Conservation (phyloP, 2,888 invertebrate genomes). For the Tenthredo mesomela region DNA sequence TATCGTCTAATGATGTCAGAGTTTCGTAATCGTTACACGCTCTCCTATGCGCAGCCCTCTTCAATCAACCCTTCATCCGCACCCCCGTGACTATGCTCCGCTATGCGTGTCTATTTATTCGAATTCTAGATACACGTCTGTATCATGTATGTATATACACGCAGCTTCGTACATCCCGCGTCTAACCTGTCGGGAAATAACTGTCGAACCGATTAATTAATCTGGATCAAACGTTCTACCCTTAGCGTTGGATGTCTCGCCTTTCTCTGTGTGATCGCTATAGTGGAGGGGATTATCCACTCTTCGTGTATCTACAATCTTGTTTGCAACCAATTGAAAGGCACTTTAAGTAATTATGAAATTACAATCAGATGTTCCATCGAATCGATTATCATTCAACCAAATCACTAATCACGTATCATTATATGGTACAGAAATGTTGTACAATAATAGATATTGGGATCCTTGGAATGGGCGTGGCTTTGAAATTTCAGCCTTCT, state of each 20-base stretch:
- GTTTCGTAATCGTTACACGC: constrained; percentile 46
- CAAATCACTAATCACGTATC: too few relatives aligned
- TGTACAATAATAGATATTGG: too few relatives aligned
- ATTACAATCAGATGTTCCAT: background rate
- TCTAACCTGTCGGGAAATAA: constrained; percentile 11
- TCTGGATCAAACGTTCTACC: constrained; percentile 7
- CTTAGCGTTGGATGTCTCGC: background rate
- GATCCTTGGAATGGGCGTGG: too few relatives aligned
- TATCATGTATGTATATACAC: background rate
- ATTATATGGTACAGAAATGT: too few relatives aligned
- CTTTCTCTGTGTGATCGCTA: background rate
- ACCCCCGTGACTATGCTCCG: background rate
- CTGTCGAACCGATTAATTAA: constrained; percentile 21
- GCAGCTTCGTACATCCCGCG: background rate
- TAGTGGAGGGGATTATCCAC: background rate
- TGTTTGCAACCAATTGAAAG: background rate
- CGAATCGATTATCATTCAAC: background rate
- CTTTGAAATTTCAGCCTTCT: too few relatives aligned
- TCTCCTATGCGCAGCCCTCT: background rate
- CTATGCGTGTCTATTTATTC: background rate
- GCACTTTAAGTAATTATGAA: background rate
- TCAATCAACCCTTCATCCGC: constrained; percentile 14
- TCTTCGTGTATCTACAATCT: background rate
- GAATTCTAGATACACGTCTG: background rate
- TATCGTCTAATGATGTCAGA: constrained; percentile 49